Conservation (phyloP, 2,888 invertebrate species). For the Drosophila cognata region DNA sequence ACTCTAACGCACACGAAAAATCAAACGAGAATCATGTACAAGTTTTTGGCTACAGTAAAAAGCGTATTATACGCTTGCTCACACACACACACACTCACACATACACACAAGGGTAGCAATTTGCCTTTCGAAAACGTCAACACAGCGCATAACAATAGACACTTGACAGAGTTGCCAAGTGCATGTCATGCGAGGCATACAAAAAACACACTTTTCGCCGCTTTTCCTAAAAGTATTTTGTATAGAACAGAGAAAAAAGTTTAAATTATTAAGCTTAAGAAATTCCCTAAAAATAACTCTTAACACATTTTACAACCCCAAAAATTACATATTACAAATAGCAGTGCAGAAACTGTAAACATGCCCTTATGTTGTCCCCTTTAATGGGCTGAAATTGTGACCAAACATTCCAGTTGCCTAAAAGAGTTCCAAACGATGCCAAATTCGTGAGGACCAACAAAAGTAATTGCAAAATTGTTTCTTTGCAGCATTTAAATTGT, state of each 20-base stretch:
- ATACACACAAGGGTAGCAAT: constrained; percentile 2
- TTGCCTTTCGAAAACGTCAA: constrained; percentile 36
- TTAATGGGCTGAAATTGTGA: constrained; percentile 11
- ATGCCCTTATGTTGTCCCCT: constrained; percentile 2
- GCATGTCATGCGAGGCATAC: constrained; percentile 28
- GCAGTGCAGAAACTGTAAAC: background rate
- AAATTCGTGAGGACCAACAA: constrained; percentile 39
- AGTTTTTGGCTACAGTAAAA: constrained; percentile 50
- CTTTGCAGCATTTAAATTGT: constrained; percentile 47
- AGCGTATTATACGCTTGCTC: constrained; percentile 30
- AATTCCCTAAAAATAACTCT: background rate
- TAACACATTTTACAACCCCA: background rate
- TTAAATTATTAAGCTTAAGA: background rate
- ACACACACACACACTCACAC: constrained; percentile 6
- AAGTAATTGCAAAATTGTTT: constrained; percentile 65
- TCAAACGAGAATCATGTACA: constrained; percentile 40
- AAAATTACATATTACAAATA: background rate
- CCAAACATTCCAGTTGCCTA: constrained; percentile 31
- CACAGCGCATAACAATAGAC: constrained; percentile 17
- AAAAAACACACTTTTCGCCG: background rate
- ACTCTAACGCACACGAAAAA: constrained; percentile 26
- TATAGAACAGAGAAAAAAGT: background rate
- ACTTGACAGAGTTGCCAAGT: constrained; percentile 51
- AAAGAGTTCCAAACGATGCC: constrained; percentile 7
- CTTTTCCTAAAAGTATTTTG: background rate